Conservation (phyloP, 2,113 vertebrate genomes). For the Excalfactoria chinensis region DNA sequence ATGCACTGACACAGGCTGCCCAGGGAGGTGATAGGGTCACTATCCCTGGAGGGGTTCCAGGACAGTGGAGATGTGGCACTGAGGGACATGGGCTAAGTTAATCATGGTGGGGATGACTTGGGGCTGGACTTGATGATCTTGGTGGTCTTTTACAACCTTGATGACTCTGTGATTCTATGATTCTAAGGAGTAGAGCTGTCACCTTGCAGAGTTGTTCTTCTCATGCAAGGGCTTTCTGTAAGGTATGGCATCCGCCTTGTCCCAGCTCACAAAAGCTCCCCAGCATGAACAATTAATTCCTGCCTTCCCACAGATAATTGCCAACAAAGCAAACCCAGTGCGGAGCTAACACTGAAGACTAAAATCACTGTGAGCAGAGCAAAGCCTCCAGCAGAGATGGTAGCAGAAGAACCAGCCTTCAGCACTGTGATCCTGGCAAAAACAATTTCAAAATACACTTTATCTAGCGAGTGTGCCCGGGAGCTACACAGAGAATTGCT, state of each 20-base stretch:
- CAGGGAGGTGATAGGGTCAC: too few relatives aligned
- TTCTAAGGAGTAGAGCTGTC: background rate
- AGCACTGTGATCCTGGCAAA: background rate
- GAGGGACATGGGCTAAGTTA: too few relatives aligned
- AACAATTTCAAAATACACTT: constrained; percentile 31
- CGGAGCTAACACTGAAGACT: fast-evolving
- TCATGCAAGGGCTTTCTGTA: background rate
- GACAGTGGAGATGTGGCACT: too few relatives aligned
- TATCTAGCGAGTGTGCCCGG: background rate
- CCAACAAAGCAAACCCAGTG: background rate
- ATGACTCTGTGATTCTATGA: too few relatives aligned
- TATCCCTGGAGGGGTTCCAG: too few relatives aligned
- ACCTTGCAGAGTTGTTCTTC: background rate
- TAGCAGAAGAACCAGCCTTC: background rate
- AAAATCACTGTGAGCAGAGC: background rate
- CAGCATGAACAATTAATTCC: background rate
- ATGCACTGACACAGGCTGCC: too few relatives aligned
- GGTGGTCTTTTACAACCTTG: too few relatives aligned
- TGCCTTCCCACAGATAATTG: background rate
- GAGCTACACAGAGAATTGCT: background rate
- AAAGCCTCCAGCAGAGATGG: constrained; percentile 1
- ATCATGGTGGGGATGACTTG: too few relatives aligned
- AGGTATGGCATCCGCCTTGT: background rate
- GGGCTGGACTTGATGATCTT: too few relatives aligned
- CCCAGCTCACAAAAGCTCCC: background rate